Base-by-base conservation (phyloP, 2,888 invertebrate species). In the Papilio elwesi region DNA sequence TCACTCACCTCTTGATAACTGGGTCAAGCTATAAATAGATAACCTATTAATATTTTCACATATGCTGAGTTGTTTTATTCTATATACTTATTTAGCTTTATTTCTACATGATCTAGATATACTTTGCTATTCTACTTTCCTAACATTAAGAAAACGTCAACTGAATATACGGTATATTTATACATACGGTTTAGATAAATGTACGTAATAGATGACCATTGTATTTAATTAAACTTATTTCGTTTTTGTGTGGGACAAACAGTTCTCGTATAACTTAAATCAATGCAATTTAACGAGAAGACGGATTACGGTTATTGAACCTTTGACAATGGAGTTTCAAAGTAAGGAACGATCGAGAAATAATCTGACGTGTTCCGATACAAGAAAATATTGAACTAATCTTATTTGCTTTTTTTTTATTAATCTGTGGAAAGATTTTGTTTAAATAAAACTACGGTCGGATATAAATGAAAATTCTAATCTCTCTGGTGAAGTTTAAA, bases 221-320 rank as follows among this genome's bases (percentile, higher is more conserved):
- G 43, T 43, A 9, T 43, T 0, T 43, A 43, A 43, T 43, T 9
- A 6, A 43, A n/a, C n/a, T 7, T 3, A 38, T 5, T n/a, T 59
- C 13, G 6, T 13, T 10, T 38, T 13, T 59, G 13, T 12, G 8
- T 59, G 48, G 12, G 9, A 36, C 36, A 13, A 26, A 68, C 57
- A 8, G 43, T 15, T 36, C n/a, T 48, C 8, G 63, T 67, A 47
- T 59, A 59, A 38, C 16, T 11, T 26, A n/a, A 63, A 69, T 69
- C 43, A 70, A 55, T 70, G 55, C 70, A 70, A 70, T 53, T 64
- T 53, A 47, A 59, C 26, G 70, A 63, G 51, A 52, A 16, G 1
- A 66, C 15, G 55, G 66, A 43, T 51, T 66, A 26, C 43, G 66
- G 71, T 67, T 71, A 62, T 71, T 71, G 71, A 71, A 71, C 71